Percentiles rank a stretch among this genome's conserved stretches.
These are phyloP conservation scores for Apostichopus japonicus DNA, from an alignment of 35 echinoderm and acorn worm genomes.

Conservation along the genomic window DNA sequence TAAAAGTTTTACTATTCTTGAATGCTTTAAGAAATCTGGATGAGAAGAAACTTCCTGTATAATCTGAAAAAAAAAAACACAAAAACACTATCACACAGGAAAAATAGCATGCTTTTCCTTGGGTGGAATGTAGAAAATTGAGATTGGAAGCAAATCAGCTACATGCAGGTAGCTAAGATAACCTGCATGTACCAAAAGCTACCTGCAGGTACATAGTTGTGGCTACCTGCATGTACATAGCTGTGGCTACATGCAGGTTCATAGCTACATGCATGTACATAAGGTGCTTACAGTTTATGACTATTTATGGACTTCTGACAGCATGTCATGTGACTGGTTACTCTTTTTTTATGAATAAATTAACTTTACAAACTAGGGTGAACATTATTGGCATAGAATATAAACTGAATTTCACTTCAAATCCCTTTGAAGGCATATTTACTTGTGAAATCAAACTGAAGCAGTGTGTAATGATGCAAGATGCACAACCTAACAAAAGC, in stretches of 20 bases:
- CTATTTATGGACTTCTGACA: background rate
- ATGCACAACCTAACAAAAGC: too few relatives aligned
- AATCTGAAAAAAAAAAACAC: background rate
- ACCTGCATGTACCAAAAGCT: too few relatives aligned
- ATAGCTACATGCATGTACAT: background rate
- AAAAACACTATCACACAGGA: background rate
- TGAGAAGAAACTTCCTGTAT: background rate
- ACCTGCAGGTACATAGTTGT: too few relatives aligned
- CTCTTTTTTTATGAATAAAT: background rate
- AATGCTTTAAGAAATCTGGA: background rate
- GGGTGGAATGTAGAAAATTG: too few relatives aligned
- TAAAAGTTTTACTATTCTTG: background rate
- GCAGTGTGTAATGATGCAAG: too few relatives aligned
- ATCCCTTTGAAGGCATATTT: background rate
- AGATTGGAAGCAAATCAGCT: too few relatives aligned
- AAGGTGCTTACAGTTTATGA: background rate
- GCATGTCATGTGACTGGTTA: background rate
- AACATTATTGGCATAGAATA: background rate
- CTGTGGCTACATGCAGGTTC: background rate
- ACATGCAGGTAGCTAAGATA: too few relatives aligned
- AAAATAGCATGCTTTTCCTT: background rate
- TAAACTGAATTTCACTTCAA: background rate
- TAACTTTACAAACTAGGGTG: background rate
- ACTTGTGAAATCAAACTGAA: too few relatives aligned
- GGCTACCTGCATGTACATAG: background rate